phyloP scores from a whole-genome alignment of 2,888 invertebrate species.

The Leucophenga montana region DNA sequence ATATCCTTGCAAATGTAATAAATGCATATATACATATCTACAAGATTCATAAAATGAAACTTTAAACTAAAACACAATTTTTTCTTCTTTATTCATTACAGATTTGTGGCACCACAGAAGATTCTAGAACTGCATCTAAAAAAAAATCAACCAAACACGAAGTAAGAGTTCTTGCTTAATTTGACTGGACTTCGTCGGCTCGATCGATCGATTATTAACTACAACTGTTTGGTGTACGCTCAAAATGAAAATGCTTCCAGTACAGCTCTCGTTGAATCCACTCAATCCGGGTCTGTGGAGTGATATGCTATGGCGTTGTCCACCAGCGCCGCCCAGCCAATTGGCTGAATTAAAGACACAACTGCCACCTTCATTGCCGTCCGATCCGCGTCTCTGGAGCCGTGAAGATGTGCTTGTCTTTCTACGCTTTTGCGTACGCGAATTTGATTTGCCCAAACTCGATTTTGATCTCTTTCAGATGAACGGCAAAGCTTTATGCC shows the following conservation, averaged over 20 bases:
- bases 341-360: slow-evolving; percentile 90
- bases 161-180: background rate
- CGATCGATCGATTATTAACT: slow-evolving; percentile 14
- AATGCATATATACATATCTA: background rate
- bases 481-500: slow-evolving; percentile 96
- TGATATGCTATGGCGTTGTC: slow-evolving; percentile 91
- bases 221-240: slow-evolving; percentile 35
- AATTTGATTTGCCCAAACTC: slow-evolving; percentile 92
- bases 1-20: slow-evolving; percentile 44
- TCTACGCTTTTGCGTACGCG: slow-evolving; percentile 91
- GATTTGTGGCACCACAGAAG: slow-evolving; percentile 21
- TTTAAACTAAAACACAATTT: slow-evolving; percentile 19
- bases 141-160: background rate
- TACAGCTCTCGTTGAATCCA: slow-evolving; percentile 83
- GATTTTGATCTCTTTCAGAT: slow-evolving; percentile 96
- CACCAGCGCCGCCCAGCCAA: slow-evolving; percentile 84
- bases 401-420: slow-evolving; percentile 91
- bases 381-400: slow-evolving; percentile 92
- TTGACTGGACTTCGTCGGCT: background rate
- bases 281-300: slow-evolving; percentile 84
- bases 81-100: slow-evolving; percentile 18
- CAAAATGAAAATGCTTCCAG: slow-evolving; percentile 80
- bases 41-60: background rate
- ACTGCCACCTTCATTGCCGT: slow-evolving; percentile 85
- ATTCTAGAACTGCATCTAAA: background rate